phyloP scores from a whole-genome alignment of 2,888 invertebrate genomes.

The Gari tellinella region DNA sequence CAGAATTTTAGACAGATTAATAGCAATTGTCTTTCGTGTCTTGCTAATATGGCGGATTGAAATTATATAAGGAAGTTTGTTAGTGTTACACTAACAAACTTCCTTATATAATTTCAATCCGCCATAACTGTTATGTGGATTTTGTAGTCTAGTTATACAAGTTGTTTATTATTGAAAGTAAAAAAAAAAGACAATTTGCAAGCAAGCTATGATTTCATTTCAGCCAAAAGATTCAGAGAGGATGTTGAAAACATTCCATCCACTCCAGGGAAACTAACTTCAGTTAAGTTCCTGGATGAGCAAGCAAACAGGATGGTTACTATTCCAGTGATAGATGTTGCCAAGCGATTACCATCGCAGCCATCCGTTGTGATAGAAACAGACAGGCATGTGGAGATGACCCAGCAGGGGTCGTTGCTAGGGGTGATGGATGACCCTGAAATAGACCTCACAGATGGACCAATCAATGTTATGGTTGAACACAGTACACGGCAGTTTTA shows the following conservation, averaged over 20 bases:
- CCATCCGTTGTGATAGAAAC: slow-evolving; percentile 51
- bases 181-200: too few relatives aligned
- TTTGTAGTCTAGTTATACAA: too few relatives aligned
- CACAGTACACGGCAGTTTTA: slow-evolving; percentile 73
- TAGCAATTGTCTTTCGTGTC: too few relatives aligned
- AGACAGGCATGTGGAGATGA: slow-evolving; percentile 25
- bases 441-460: slow-evolving; percentile 76
- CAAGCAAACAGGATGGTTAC: slow-evolving; percentile 12
- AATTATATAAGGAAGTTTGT: too few relatives aligned
- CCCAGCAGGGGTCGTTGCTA: slow-evolving; percentile 27
- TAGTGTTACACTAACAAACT: too few relatives aligned
- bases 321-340: slow-evolving; percentile 49
- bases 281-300: slow-evolving; percentile 19
- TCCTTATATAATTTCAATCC: too few relatives aligned
- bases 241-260: slow-evolving; percentile 34
- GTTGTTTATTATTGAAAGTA: too few relatives aligned
- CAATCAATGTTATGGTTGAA: slow-evolving; percentile 75
- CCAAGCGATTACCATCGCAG: slow-evolving; percentile 17
- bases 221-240: slow-evolving; percentile 46
- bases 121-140: too few relatives aligned
- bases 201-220: slow-evolving; percentile 17
- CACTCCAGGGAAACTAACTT: slow-evolving; percentile 17
- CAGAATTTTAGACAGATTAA: too few relatives aligned
- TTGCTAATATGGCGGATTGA: too few relatives aligned
- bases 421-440: slow-evolving; percentile 68